A percentile compares a stretch with the other conserved stretches of the same genome.
phyloP scores from a whole-genome alignment of 2,113 vertebrate species.

The Papio anubis region DNA sequence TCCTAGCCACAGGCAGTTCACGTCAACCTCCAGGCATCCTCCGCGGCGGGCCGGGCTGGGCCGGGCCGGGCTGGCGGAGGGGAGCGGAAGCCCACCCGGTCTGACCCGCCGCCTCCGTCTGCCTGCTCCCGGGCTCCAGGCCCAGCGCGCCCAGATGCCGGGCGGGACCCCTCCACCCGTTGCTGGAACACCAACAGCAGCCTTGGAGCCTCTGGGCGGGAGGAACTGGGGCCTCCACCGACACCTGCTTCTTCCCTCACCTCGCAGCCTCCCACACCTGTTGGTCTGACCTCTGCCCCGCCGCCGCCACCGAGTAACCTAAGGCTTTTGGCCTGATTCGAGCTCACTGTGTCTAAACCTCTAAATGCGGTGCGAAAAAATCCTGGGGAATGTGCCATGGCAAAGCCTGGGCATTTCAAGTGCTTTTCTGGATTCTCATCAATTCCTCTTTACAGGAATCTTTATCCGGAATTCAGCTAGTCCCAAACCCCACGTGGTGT shows the following conservation, averaged over 20 bases:
- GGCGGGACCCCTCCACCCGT: neutral
- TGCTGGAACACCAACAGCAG: neutral
- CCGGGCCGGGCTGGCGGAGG: conserved; percentile 30
- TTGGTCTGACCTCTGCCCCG: neutral
- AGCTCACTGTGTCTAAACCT: neutral
- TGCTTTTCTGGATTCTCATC: neutral
- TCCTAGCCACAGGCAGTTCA: neutral
- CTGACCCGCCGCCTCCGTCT: neutral
- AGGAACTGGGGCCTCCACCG: neutral
- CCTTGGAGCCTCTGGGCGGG: neutral
- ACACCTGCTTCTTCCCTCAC: neutral
- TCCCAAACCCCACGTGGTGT: neutral
- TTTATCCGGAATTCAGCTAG: neutral
- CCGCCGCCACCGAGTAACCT: neutral
- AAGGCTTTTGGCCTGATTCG: neutral
- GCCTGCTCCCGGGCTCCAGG: neutral
- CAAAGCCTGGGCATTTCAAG: neutral
- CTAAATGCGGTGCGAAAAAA: neutral
- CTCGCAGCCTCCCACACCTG: conserved; percentile 16
- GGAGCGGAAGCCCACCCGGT: conserved; percentile 55
- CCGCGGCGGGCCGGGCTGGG: neutral
- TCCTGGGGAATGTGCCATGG: neutral
- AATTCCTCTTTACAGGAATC: neutral
- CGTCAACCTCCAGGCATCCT: conserved; percentile 15
- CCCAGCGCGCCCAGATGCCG: neutral